Evolutionary conservation across 2,113 vertebrate species (phyloP).

Genomic region (Eretmochelys imbricata): DNA sequence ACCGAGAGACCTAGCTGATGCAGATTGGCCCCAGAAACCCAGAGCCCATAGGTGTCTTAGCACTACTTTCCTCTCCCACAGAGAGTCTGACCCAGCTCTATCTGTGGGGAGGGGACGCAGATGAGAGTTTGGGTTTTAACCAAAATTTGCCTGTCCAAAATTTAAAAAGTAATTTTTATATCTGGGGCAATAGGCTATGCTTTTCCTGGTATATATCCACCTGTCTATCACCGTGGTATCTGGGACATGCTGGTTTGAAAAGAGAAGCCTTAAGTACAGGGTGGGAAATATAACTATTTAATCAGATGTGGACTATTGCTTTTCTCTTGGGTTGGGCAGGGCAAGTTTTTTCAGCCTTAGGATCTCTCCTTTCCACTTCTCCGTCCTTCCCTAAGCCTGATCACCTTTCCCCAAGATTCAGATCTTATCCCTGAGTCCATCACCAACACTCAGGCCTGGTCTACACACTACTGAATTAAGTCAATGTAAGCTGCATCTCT

Average conservation of each 20-base stretch:
- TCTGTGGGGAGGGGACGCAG: rapidly evolving
- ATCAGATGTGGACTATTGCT: too few species aligned
- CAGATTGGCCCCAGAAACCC: neutral
- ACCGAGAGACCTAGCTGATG: neutral
- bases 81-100: rapidly evolving
- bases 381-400: neutral
- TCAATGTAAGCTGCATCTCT: too few species aligned
- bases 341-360: neutral
- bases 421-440: neutral
- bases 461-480: too few species aligned
- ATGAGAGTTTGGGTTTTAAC: neutral
- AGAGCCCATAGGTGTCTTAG: neutral
- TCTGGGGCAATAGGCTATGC: neutral
- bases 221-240: neutral
- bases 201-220: neutral
- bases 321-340: neutral
- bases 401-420: too few species aligned
- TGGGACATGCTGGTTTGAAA: neutral
- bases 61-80: neutral
- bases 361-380: neutral
- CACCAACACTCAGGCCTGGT: too few species aligned
- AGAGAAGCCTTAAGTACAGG: neutral
- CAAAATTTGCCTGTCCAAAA: neutral
- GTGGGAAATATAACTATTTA: too few species aligned
- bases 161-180: neutral